Evolutionary conservation across 2,113 vertebrate species (phyloP), one percentile per base, ranked within the genome.

Genomic region (Actenoides hombroni): DNA sequence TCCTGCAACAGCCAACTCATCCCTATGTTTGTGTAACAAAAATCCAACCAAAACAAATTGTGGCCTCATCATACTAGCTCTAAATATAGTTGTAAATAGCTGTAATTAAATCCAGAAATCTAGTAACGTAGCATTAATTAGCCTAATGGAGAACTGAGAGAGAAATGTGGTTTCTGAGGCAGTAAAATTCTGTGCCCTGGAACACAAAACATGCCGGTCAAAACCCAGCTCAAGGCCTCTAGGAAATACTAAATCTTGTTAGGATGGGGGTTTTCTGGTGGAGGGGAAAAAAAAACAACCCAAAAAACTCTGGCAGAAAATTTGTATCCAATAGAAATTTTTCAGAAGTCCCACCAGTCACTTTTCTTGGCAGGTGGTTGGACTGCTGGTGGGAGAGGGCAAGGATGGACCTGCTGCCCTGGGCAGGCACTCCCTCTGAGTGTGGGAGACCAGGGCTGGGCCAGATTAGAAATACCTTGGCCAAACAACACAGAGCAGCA

Each of bases 61-160:
- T 53, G 44, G 40, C 84, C 28, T 87, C 63, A 56, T 82, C 44
- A 40, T 39, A 13, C 49, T 48, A 53, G 35, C 65, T 92, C 25
- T 83, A 87, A 85, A 61, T 84, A 37, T 59, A 82, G 57, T 79
- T 12, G 2, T 69, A 73, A 89, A 91, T 46, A 61, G 61, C 35
- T 85, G 93, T 85, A 85, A 95, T 95, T 94, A 83, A 91, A 95
- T 79, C 44, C 49, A 92, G 74, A 87, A 88, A 76, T 59, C 90
- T 51, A 85, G 54, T 61, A 89, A 79, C 10, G 63, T 70, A 67
- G 16, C 25, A 91, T 83, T 94, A 94, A 94, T 92, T 95, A 93
- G 28, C 21, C 16, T 65, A 87, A 80, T 54, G 28, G 84, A 85
- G 53, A 94, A 91, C 51, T 42, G 60, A 87, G 51, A 78, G 57